phyloP scores from a whole-genome alignment of 2,888 invertebrate species.

The Platynereis dumerilii region DNA sequence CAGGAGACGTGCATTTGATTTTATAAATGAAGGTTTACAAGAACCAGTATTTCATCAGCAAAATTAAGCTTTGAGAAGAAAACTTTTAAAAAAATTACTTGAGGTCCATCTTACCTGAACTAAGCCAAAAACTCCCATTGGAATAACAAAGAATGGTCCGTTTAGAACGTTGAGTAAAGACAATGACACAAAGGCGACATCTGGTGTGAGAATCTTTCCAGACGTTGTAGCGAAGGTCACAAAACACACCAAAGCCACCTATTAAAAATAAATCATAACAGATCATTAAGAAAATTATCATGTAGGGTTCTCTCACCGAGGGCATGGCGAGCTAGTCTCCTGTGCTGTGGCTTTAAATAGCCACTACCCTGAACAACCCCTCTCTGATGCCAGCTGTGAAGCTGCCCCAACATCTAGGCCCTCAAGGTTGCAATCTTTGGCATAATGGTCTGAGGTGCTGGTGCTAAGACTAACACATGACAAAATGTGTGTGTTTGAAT shows the following conservation, averaged over 20 bases:
- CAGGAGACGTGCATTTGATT: too few species aligned
- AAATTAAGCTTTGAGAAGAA: background rate
- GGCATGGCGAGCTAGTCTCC: too few species aligned
- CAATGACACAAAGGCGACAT: constrained; percentile 93
- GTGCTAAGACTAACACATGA: too few species aligned
- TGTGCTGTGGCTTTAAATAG: too few species aligned
- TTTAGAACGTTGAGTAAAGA: constrained; percentile 93
- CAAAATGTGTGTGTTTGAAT: too few species aligned
- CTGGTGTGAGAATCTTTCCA: constrained; percentile 83
- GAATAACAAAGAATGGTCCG: constrained; percentile 91
- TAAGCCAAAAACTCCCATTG: constrained; percentile 79
- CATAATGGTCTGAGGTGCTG: too few species aligned
- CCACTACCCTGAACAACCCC: too few species aligned
- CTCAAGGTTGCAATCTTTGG: too few species aligned
- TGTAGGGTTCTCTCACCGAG: too few species aligned
- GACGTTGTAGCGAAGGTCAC: constrained; percentile 75
- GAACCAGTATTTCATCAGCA: background rate
- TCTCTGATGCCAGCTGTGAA: too few species aligned
- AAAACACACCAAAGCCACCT: constrained; percentile 61
- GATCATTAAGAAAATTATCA: background rate
- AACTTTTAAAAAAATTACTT: background rate
- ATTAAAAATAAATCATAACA: constrained; percentile 67
- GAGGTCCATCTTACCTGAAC: constrained; percentile 55
- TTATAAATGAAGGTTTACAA: background rate
- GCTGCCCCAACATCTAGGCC: too few species aligned